These are phyloP conservation scores for Poecilia wingei DNA, from an alignment of 2,797 vertebrate genomes.

Conservation along the genomic window DNA sequence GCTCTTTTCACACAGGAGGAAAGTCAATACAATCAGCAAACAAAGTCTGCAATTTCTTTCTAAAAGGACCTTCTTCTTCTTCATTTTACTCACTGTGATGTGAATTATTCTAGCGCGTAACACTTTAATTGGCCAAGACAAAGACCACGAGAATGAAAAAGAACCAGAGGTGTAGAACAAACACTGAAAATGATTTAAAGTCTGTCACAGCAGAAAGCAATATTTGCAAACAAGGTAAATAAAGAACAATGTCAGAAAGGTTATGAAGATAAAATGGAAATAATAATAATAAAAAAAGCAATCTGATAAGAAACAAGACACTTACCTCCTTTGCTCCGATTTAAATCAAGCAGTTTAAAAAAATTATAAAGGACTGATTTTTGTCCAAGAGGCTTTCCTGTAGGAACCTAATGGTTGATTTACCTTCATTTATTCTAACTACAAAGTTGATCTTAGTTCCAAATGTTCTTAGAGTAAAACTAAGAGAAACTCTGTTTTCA, in stretches of 20 bases:
- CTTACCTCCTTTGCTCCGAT: constrained; percentile 42
- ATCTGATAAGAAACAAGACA: constrained; percentile 1
- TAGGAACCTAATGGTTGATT: constrained; percentile 57
- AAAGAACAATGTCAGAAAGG: constrained; percentile 5
- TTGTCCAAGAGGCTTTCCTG: constrained; percentile 27
- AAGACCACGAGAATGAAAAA: constrained; percentile 92
- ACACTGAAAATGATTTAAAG: constrained; percentile 87
- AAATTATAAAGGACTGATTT: background rate
- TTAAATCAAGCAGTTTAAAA: constrained; percentile 22
- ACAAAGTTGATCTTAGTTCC: constrained; percentile 51
- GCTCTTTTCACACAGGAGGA: constrained; percentile 87
- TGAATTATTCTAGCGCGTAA: constrained; percentile 96
- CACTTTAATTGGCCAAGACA: constrained; percentile 96
- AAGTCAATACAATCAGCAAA: constrained; percentile 93
- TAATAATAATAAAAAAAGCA: background rate
- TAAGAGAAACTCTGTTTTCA: constrained; percentile 22
- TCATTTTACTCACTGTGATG: constrained; percentile 90
- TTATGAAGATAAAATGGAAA: background rate
- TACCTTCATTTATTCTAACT: constrained; percentile 43
- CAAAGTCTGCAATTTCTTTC: constrained; percentile 88
- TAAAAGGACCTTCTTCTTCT: constrained; percentile 82
- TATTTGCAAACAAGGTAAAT: constrained; percentile 21
- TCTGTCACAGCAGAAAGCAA: constrained; percentile 68
- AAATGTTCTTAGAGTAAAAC: constrained; percentile 29
- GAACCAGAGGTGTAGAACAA: constrained; percentile 86